Evolutionary conservation across 1,140 invertebrate species (phyloP), one percentile per base, ranked within the genome.

Genomic region (Oncopeltus fasciatus): DNA sequence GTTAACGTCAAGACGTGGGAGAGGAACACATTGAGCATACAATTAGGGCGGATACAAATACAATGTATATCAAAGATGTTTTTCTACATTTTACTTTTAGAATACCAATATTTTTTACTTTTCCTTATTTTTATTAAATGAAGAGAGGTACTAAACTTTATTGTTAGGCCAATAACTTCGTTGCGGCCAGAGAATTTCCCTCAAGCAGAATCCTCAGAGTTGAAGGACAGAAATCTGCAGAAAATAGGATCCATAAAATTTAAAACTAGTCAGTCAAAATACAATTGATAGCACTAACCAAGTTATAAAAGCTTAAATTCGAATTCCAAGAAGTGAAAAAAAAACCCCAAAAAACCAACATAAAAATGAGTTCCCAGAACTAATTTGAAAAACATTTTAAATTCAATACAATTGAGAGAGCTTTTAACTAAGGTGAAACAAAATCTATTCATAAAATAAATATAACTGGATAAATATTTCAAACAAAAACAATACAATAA

Each of bases 21-120:
- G 49, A 27, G 49, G 49, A 53, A 53, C 49, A 53, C 56, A 33
- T 57, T 57, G 56, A 57, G 56, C 56, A 57, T 57, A 57, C 56
- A 33, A 33, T 33, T 57, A 57, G 56, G 56, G 56, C 56, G 56
- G 56, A 57, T 57, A 57, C 49, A 53, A 53, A 53, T 53, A 53
- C 20, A 53, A 53, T 53, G 24, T 53, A 53, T 53, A 53, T 53
- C 49, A 26, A 46, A 53, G 49, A 53, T 53, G 49, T 53, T 18
- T 24, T 24, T 53, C 49, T 53, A 53, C 49, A 26, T 53, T 53
- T 26, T 53, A 24, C 26, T 53, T 53, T 53, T 53, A 53, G 49
- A 53, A 53, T 53, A 53, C 49, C 20, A 53, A 53, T 53, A 24
- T 53, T 24, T 24, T 53, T 53, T 38, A 8, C 14, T 38, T 38